These are phyloP conservation scores for Lophotriccus pileatus DNA, from an alignment of 2,797 vertebrate species.

Conservation along the genomic window DNA sequence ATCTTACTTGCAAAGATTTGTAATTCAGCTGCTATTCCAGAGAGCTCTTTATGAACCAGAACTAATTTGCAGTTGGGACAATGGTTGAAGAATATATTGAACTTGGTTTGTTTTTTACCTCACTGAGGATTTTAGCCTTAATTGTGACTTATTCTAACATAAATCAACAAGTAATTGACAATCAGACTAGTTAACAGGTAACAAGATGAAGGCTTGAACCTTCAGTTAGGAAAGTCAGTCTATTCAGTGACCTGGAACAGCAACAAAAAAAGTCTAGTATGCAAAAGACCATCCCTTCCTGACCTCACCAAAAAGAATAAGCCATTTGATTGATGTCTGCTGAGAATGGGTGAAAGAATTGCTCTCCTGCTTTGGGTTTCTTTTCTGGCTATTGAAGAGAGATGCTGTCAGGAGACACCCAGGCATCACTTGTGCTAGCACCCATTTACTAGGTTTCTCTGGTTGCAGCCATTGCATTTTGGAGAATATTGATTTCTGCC, in stretches of 20 bases:
- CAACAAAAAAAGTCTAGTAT: neutral
- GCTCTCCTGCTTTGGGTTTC: neutral
- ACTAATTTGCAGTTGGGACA: neutral
- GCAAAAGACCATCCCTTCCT: neutral
- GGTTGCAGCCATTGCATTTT: neutral
- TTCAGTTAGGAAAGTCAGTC: neutral
- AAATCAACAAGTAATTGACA: neutral
- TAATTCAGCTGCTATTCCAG: slow-evolving; percentile 17
- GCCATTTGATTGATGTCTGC: neutral
- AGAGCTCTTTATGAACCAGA: neutral
- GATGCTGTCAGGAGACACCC: neutral
- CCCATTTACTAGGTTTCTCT: neutral
- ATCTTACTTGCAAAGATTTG: neutral
- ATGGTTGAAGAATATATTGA: neutral
- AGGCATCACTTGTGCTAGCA: neutral
- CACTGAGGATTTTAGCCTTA: neutral
- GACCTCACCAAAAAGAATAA: neutral
- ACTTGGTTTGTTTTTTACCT: neutral
- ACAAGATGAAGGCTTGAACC: neutral
- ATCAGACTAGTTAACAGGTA: neutral
- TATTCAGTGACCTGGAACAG: neutral
- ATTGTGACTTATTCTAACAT: neutral
- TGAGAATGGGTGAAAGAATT: neutral
- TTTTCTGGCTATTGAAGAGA: neutral
- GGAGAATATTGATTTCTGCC: neutral